Evolutionary conservation across 2,113 vertebrate genomes (phyloP).

Genomic region (Muntiacus muntjak): DNA sequence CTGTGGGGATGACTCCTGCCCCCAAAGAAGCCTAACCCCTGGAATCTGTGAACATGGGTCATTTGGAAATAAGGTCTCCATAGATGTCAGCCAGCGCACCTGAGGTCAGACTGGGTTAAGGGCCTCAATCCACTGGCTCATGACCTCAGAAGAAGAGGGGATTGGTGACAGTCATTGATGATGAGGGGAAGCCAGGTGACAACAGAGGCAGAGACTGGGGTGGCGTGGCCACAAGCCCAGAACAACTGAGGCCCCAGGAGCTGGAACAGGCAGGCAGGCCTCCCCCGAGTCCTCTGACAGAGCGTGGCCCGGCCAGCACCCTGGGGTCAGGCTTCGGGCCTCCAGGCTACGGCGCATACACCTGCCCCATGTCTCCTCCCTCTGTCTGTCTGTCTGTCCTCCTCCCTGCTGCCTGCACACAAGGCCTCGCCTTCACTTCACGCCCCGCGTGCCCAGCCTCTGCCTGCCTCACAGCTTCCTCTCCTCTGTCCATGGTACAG

Average conservation of each 20-base stretch:
- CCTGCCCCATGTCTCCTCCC: not conserved
- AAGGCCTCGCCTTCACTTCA: fast-evolving
- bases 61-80: not conserved
- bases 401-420: too few species aligned
- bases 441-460: not conserved
- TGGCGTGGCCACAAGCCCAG: not conserved
- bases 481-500: not conserved
- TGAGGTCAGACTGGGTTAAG: not conserved
- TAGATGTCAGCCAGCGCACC: too few species aligned
- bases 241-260: not conserved
- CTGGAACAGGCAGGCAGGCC: not conserved
- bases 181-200: fast-evolving
- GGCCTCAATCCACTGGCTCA: not conserved
- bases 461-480: not conserved
- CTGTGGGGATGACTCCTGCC: fast-evolving
- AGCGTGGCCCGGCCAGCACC: not conserved
- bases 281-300: too few species aligned
- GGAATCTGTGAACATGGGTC: not conserved
- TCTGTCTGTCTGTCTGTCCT: not conserved
- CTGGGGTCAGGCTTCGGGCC: not conserved
- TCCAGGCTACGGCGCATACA: not conserved
- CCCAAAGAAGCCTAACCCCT: not conserved
- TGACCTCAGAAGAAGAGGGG: not conserved
- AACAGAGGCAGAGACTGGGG: not conserved
- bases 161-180: not conserved